phyloP scores from a whole-genome alignment of 2,797 vertebrate genomes.

The Euthynnus affinis region DNA sequence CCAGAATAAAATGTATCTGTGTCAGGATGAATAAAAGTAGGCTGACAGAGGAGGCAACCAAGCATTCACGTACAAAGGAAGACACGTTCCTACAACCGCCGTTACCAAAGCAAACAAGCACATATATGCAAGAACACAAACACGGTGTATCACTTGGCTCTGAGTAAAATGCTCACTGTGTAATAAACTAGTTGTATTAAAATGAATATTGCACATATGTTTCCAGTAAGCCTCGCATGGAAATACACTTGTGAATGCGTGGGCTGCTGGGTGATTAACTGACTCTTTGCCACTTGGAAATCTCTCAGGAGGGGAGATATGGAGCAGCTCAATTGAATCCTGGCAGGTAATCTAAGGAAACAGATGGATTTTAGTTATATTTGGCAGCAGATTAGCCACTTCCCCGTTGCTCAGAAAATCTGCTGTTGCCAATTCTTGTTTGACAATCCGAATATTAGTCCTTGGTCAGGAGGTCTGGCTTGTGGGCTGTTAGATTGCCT shows the following conservation, averaged over 20 bases:
- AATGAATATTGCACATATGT: conserved; percentile 47
- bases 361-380: conserved; percentile 87
- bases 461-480: conserved; percentile 75
- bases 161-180: conserved; percentile 37
- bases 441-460: conserved; percentile 82
- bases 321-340: conserved; percentile 80
- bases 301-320: conserved; percentile 71
- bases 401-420: conserved; percentile 76
- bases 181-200: conserved; percentile 35
- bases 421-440: conserved; percentile 78
- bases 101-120: conserved; percentile 50
- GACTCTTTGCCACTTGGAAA: conserved; percentile 77
- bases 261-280: conserved; percentile 69
- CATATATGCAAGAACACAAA: conserved; percentile 55
- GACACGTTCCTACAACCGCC: conserved; percentile 38
- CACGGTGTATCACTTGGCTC: conserved; percentile 24
- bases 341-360: conserved; percentile 85
- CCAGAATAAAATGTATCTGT: conserved; percentile 73
- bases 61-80: conserved; percentile 45
- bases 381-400: conserved; percentile 84
- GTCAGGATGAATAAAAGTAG: conserved; percentile 71
- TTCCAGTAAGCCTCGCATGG: conserved; percentile 54
- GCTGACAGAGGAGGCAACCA: conserved; percentile 63
- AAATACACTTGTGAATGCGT: conserved; percentile 64
- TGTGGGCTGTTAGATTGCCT: conserved; percentile 69